A percentile compares a stretch with the other conserved stretches of the same genome.
Evolutionary conservation across 1,140 invertebrate species (phyloP).

Genomic region (Trachelipus rathkii): DNA sequence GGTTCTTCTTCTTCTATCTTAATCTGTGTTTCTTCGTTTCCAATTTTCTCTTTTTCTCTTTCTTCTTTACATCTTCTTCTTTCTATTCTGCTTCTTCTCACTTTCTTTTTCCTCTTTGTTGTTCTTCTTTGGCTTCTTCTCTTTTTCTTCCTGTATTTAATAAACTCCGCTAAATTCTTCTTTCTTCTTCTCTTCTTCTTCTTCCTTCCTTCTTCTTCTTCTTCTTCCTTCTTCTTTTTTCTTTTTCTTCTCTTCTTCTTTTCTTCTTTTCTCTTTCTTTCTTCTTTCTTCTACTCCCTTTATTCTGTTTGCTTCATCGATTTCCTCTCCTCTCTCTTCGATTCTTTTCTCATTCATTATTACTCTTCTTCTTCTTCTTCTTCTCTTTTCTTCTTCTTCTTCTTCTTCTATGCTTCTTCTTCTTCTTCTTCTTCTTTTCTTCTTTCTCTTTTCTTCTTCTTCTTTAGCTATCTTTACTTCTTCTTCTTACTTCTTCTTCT

Average conservation of each 20-base stretch:
- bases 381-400: background rate
- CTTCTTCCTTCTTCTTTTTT: background rate
- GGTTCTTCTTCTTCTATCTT: background rate
- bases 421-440: no score
- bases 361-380: no score
- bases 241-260: background rate
- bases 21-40: background rate
- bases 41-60: no score
- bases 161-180: background rate
- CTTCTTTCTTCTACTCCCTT: background rate
- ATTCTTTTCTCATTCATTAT: background rate
- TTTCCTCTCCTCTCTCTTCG: background rate
- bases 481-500: no score
- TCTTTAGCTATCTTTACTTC: no score
- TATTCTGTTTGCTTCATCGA: background rate
- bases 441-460: no score
- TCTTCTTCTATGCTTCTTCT: no score
- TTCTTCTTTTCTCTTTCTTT: background rate
- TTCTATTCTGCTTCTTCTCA: no score
- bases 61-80: no score
- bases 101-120: background rate
- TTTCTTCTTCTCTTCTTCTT: no score
- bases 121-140: background rate
- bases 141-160: background rate
- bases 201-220: background rate